phyloP scores from a whole-genome alignment of 2,113 vertebrate genomes.

The Probosciger aterrimus region DNA sequence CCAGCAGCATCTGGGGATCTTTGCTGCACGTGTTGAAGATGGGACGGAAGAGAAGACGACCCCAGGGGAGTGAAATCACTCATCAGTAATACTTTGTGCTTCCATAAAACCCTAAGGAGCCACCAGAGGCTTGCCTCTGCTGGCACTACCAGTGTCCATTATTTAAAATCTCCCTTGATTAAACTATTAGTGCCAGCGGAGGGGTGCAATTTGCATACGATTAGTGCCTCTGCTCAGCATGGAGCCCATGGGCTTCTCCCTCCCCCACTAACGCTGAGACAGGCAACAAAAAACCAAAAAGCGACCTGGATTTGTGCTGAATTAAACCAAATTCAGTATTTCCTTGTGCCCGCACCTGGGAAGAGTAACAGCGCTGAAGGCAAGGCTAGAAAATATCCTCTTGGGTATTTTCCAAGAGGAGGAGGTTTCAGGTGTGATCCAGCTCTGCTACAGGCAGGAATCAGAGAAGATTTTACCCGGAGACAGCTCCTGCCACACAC shows the following conservation, averaged over 20 bases:
- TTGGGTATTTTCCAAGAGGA: neutral
- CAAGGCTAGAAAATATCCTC: neutral
- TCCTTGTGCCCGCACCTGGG: neutral
- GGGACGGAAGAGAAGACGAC: neutral
- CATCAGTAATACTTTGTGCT: neutral
- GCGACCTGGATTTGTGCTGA: neutral
- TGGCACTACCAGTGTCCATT: neutral
- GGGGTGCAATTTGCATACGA: constrained; percentile 48
- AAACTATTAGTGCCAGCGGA: constrained; percentile 41
- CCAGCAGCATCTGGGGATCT: neutral
- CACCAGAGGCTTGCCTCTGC: neutral
- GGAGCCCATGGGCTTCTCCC: neutral
- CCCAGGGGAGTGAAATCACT: neutral
- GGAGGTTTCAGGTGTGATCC: neutral
- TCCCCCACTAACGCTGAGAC: neutral
- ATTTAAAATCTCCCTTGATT: constrained; percentile 55
- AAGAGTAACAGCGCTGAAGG: neutral
- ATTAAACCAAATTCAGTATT: neutral
- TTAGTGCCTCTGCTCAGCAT: neutral
- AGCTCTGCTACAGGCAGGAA: neutral
- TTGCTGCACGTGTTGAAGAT: neutral
- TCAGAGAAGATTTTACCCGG: neutral
- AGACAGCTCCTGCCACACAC: neutral
- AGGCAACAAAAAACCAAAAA: neutral
- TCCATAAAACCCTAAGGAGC: neutral